Conservation (phyloP, 2,888 invertebrate genomes). For the Mesorhabditis spiculigera region DNA sequence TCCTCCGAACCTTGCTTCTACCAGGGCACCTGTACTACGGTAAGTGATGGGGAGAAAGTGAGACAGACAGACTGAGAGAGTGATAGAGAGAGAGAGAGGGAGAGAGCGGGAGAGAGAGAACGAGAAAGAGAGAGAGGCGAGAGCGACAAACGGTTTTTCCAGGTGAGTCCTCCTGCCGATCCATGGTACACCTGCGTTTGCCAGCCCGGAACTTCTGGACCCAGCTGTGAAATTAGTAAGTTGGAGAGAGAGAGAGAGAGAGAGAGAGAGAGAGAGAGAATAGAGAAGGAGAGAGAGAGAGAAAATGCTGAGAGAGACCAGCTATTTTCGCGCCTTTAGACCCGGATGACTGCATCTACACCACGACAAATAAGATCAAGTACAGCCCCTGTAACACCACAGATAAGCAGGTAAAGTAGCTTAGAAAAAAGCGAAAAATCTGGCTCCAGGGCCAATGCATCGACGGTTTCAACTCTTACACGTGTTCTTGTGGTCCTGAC, state of each 20-base stretch:
- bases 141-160: not conserved
- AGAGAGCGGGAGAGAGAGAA: no score
- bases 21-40: not conserved
- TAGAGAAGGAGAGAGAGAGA: no score
- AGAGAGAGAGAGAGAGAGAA: no score
- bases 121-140: no score
- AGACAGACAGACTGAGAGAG: no score
- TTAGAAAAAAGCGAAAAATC: not conserved
- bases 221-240: conserved; percentile 10
- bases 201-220: conserved; percentile 10
- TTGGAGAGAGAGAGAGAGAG: not conserved
- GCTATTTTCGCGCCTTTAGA: no score
- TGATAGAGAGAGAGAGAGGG: no score
- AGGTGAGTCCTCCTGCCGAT: not conserved
- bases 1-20: not conserved
- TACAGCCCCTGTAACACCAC: not conserved
- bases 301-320: no score
- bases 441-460: no score
- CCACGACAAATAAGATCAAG: not conserved
- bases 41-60: not conserved
- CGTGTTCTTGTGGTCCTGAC: no score
- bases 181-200: conserved; percentile 11
- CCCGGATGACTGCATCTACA: conserved; percentile 5
- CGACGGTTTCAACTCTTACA: no score
- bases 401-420: not conserved